Conservation (phyloP, 2,797 vertebrate genomes). For the Etheostoma perlongum region DNA sequence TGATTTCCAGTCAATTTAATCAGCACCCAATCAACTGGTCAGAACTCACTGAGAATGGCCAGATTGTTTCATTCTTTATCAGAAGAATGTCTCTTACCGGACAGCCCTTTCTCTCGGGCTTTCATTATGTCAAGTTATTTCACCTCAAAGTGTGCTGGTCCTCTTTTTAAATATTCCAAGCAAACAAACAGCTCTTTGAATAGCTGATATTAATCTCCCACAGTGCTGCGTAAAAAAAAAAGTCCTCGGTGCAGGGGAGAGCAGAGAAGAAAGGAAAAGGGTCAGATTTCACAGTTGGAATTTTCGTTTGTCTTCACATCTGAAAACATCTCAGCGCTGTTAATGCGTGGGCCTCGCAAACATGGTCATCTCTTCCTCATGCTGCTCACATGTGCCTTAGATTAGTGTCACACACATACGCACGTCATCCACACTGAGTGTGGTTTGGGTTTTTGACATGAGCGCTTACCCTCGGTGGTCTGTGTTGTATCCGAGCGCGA, state of each 20-base stretch:
- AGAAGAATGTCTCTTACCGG: conserved; percentile 30
- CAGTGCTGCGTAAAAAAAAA: conserved; percentile 39
- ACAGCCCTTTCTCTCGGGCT: conserved; percentile 44
- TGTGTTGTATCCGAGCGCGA: conserved; percentile 96
- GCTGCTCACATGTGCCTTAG: conserved; percentile 39
- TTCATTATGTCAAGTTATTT: conserved; percentile 71
- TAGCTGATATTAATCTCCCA: conserved; percentile 71
- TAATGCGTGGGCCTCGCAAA: conserved; percentile 28
- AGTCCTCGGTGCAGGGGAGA: conserved; percentile 50
- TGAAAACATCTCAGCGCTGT: conserved; percentile 20
- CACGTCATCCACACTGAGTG: background rate
- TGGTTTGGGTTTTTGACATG: background rate
- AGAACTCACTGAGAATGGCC: background rate
- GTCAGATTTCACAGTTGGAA: conserved; percentile 74
- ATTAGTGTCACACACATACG: conserved; percentile 21
- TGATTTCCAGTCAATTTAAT: too few species aligned
- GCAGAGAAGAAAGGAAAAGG: conserved; percentile 55
- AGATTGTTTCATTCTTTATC: conserved; percentile 29
- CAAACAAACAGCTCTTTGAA: conserved; percentile 78
- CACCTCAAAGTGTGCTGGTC: conserved; percentile 70
- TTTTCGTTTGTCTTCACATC: conserved; percentile 65
- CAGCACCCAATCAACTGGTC: background rate
- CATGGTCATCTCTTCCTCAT: conserved; percentile 31
- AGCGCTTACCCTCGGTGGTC: conserved; percentile 92
- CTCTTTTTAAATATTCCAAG: conserved; percentile 74